Base-by-base conservation (phyloP, 2,888 invertebrate genomes). In the Cantharis rufa region DNA sequence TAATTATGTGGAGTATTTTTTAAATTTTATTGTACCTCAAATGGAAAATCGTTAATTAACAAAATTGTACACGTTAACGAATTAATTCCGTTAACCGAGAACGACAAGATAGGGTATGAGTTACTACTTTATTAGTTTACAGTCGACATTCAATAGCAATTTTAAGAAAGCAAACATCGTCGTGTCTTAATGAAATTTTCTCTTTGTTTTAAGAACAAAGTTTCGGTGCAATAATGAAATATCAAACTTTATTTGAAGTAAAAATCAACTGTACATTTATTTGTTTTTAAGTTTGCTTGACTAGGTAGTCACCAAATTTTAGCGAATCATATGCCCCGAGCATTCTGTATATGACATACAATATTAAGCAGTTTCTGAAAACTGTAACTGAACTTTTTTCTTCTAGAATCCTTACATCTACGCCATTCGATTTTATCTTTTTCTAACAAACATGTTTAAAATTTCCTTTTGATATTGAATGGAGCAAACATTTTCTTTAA, bases 281-380 rank as follows among this genome's bases (percentile, higher is more conserved):
- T 74, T 74, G 28, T 32, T 70, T 62, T 62, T 71, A 74, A 74
- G 21, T 24, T 71, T 15, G 69, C 64, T 76, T 24, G 18, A 74
- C 64, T 48, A 70, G 63, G 18, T 32, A 70, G 27, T 63, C 69
- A 61, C 24, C 64, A 79, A 62, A 75, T 76, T 62, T 70, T 69
- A 78, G 72, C 72, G 72, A 71, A 72, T 76, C 66, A 62, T 28
- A 15, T 28, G 79, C 80, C 78, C 75, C 16, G 21, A 77, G 80
- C 80, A 64, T 69, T 71, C 76, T 79, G 78, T 79, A 78, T 80
- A 78, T 80, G 79, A 80, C 79, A 78, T 79, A 74, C 78, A 80
- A 79, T 80, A 80, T 80, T 80, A 80, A 79, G 74, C 64, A 75
- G 76, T 71, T 78, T 68, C 74, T 72, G 78, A 78, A 78, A 79